phyloP scores from a whole-genome alignment of 2,888 invertebrate genomes.

The Parnassius apollo region DNA sequence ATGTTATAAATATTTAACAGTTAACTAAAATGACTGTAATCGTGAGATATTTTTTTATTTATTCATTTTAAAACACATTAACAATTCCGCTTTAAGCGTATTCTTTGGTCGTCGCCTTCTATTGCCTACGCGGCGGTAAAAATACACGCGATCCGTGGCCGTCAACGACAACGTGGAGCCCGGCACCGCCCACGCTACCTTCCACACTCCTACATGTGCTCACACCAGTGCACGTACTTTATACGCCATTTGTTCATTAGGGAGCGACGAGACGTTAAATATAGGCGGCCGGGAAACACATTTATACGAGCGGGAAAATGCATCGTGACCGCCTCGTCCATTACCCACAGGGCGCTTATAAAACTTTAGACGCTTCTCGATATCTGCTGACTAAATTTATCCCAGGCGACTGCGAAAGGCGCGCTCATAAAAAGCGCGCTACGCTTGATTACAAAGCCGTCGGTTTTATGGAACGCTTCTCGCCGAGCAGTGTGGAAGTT shows the following conservation, averaged over 20 bases:
- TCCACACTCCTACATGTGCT: slow-evolving; percentile 32
- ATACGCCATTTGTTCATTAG: slow-evolving; percentile 38
- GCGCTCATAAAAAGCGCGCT: slow-evolving; percentile 57
- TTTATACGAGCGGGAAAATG: slow-evolving; percentile 34
- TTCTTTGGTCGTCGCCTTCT: slow-evolving; percentile 22
- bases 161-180: slow-evolving; percentile 42
- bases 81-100: slow-evolving; percentile 1
- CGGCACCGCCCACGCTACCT: slow-evolving; percentile 36
- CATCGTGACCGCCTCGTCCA: slow-evolving; percentile 27
- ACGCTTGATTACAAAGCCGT: slow-evolving; percentile 69
- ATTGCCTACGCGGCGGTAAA: slow-evolving; percentile 43
- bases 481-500: slow-evolving; percentile 54
- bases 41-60: no score
- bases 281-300: slow-evolving; percentile 33
- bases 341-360: slow-evolving; percentile 20
- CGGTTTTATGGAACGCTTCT: slow-evolving; percentile 55
- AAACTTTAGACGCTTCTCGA: slow-evolving; percentile 42
- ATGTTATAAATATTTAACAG: no score
- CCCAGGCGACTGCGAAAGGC: slow-evolving; percentile 39
- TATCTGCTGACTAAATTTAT: slow-evolving; percentile 71
- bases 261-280: slow-evolving; percentile 35
- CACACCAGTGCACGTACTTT: slow-evolving; percentile 28
- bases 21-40: no score
- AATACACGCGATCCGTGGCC: slow-evolving; percentile 54
- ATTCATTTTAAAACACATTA: neutral